These are phyloP conservation scores for Hybos culiciformis DNA, from an alignment of 2,888 invertebrate species.

Conservation along the genomic window DNA sequence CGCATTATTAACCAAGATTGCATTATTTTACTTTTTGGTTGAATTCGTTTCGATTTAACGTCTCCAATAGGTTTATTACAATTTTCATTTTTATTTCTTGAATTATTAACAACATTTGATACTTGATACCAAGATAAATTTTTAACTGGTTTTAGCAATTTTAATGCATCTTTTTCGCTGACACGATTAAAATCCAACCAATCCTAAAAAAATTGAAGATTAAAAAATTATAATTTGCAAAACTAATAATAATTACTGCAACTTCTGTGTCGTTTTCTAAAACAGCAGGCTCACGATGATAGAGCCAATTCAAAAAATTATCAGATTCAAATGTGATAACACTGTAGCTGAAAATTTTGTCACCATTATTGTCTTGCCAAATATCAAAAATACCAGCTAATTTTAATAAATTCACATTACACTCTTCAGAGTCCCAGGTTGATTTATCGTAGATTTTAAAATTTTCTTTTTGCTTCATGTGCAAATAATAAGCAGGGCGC, in stretches of 20 bases:
- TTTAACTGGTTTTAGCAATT: constrained; percentile 36
- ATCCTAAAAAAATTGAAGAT: constrained; percentile 34
- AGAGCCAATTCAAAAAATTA: constrained; percentile 52
- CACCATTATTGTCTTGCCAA: constrained; percentile 46
- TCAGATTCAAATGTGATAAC: constrained; percentile 66
- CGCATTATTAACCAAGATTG: constrained; percentile 25
- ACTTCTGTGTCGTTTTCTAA: constrained; percentile 52
- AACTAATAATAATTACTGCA: constrained; percentile 35
- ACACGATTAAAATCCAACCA: constrained; percentile 52
- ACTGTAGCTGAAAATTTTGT: constrained; percentile 55
- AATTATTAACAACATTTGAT: constrained; percentile 55
- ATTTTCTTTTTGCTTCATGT: constrained; percentile 44
- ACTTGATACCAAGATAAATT: constrained; percentile 54
- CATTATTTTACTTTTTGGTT: constrained; percentile 22
- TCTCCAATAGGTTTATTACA: constrained; percentile 41
- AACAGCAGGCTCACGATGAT: constrained; percentile 71
- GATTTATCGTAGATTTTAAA: constrained; percentile 41
- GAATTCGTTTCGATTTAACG: constrained; percentile 24
- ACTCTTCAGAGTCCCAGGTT: constrained; percentile 40
- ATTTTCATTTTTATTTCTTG: constrained; percentile 47
- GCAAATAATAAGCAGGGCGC: constrained; percentile 63
- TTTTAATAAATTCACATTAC: constrained; percentile 43
- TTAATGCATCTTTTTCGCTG: constrained; percentile 39
- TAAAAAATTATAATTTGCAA: not conserved
- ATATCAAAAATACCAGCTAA: constrained; percentile 65